Percentiles rank a stretch among this genome's conserved stretches.
Evolutionary conservation across 2,113 vertebrate genomes (phyloP).

Genomic region (Aphyosemion australe): DNA sequence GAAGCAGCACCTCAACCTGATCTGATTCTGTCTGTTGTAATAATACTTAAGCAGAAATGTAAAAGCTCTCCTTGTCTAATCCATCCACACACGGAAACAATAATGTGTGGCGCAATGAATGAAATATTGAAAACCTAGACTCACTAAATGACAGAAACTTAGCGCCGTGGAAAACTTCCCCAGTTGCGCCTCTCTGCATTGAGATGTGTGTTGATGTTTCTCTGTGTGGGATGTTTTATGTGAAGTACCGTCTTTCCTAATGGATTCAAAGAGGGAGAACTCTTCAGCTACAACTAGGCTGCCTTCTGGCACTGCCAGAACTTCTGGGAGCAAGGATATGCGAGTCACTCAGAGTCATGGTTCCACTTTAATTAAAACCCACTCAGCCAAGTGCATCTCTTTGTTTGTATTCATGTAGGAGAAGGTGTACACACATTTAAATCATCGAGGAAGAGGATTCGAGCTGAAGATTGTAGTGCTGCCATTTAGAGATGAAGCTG

Average conservation of each 20-base stretch:
- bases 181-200: conserved; percentile 4
- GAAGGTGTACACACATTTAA: conserved; percentile 7
- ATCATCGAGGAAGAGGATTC: conserved; percentile 9
- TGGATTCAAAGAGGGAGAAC: conserved; percentile 36
- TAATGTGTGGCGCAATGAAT: conserved; percentile 56
- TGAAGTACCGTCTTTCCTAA: conserved; percentile 25
- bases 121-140: conserved; percentile 52
- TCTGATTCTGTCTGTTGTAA: conserved; percentile 59
- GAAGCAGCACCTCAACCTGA: conserved; percentile 35
- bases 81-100: conserved; percentile 34
- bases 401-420: conserved; percentile 30
- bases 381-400: conserved; percentile 19
- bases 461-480: neutral
- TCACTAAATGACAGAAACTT: conserved; percentile 40
- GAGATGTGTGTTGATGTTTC: conserved; percentile 22
- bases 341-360: conserved; percentile 37
- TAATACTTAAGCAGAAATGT: conserved; percentile 61
- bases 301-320: conserved; percentile 41
- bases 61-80: conserved; percentile 64
- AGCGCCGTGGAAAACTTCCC: conserved; percentile 24
- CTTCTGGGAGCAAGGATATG: conserved; percentile 35
- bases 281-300: conserved; percentile 40
- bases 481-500: neutral
- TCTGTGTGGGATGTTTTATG: conserved; percentile 11
- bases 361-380: conserved; percentile 51